These are phyloP conservation scores for Batillaria attramentaria DNA, from an alignment of 1,140 invertebrate species.

Conservation along the genomic window DNA sequence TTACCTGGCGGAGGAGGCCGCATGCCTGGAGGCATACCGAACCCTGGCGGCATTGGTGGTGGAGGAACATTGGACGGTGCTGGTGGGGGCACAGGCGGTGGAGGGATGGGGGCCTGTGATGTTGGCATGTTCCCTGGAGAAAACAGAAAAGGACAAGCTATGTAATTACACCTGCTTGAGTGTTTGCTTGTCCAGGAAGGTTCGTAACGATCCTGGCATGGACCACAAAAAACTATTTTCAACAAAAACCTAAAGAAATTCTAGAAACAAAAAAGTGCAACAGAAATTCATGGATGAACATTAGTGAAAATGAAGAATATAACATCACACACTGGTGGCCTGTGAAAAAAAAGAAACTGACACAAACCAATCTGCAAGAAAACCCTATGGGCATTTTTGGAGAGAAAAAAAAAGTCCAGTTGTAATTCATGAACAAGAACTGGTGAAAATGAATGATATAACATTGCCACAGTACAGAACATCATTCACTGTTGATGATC, in stretches of 20 bases:
- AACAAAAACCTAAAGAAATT: neutral
- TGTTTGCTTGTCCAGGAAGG: neutral
- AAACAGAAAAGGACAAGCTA: neutral
- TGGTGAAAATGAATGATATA: too few relatives aligned
- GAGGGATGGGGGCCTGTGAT: constrained; percentile 75
- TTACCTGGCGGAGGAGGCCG: constrained; percentile 23
- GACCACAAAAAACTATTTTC: neutral
- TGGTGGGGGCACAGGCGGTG: constrained; percentile 72
- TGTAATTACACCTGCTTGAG: neutral
- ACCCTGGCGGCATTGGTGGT: constrained; percentile 58
- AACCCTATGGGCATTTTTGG: too few relatives aligned
- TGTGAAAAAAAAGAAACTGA: neutral
- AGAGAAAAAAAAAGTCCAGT: too few relatives aligned
- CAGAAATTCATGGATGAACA: neutral
- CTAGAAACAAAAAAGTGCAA: neutral
- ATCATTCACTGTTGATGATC: too few relatives aligned
- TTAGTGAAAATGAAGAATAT: neutral
- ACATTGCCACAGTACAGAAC: too few relatives aligned
- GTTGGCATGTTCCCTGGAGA: constrained; percentile 65
- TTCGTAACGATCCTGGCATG: neutral
- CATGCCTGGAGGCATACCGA: constrained; percentile 35
- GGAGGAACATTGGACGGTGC: constrained; percentile 71
- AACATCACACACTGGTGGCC: neutral
- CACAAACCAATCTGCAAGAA: too few relatives aligned
- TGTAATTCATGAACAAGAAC: too few relatives aligned